These are phyloP conservation scores for Magallana nippona DNA, from an alignment of 2,888 invertebrate genomes.

Conservation along the genomic window DNA sequence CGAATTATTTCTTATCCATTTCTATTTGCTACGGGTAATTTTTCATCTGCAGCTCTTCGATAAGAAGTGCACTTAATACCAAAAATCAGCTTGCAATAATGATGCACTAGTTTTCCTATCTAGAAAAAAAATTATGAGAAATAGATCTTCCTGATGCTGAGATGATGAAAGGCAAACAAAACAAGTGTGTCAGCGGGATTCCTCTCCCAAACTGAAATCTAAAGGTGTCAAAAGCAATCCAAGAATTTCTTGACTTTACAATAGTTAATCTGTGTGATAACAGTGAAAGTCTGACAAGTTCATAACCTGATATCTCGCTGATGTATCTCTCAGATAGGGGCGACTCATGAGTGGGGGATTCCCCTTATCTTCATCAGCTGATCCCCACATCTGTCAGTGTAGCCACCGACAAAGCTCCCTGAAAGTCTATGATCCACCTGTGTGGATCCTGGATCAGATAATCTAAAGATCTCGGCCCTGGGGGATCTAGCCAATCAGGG, in stretches of 20 bases:
- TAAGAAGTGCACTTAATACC: slow-evolving; percentile 29
- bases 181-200: background rate
- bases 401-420: background rate
- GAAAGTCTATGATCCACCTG: slow-evolving; percentile 14
- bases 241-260: slow-evolving; percentile 1
- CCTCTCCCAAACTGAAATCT: background rate
- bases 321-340: slow-evolving; percentile 4
- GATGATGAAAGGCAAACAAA: slow-evolving; percentile 10
- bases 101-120: slow-evolving; percentile 10
- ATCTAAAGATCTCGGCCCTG: background rate
- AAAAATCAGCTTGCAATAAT: slow-evolving; percentile 3
- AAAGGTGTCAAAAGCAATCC: slow-evolving; percentile 21
- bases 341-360: background rate
- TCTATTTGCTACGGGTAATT: background rate
- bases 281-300: slow-evolving; percentile 30
- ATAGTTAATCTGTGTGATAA: slow-evolving; percentile 29
- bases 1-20: slow-evolving; percentile 3
- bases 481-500: slow-evolving; percentile 6
- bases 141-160: background rate
- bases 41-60: slow-evolving; percentile 19
- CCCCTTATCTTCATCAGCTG: slow-evolving; percentile 1
- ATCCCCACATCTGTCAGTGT: slow-evolving; percentile 3
- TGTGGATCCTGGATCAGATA: slow-evolving; percentile 18
- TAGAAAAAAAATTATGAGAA: background rate
- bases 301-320: slow-evolving; percentile 11